Evolutionary conservation across 2,888 invertebrate species (phyloP).

Genomic region (Sipha maydis): DNA sequence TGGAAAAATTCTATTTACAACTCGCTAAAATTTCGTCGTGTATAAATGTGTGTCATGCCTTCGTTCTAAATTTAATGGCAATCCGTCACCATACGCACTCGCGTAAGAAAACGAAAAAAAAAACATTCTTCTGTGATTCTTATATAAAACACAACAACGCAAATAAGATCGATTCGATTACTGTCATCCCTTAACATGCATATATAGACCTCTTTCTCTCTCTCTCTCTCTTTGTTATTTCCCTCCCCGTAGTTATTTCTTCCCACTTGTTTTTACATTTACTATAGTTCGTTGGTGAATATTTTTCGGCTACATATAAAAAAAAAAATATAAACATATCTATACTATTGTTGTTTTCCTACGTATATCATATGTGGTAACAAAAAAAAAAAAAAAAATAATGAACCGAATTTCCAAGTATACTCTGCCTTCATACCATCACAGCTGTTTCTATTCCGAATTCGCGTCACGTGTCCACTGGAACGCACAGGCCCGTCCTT

Average conservation of each 20-base stretch:
- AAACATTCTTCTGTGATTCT: background rate
- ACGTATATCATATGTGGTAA: background rate
- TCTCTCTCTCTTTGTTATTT: background rate
- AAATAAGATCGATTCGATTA: background rate
- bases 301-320: background rate
- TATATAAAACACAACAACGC: background rate
- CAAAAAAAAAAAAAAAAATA: constrained; percentile 17
- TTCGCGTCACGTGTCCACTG: constrained; percentile 47
- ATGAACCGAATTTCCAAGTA: background rate
- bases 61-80: constrained; percentile 37
- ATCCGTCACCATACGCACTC: background rate
- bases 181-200: background rate
- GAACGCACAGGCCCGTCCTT: background rate
- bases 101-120: background rate
- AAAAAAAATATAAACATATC: background rate
- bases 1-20: constrained; percentile 56
- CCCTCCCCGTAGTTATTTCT: background rate
- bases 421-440: background rate
- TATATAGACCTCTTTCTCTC: background rate
- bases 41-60: constrained; percentile 22
- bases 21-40: constrained; percentile 15
- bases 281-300: background rate
- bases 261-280: background rate
- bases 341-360: background rate
- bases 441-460: background rate